Evolutionary conservation across 2,888 invertebrate species (phyloP), one percentile per base, ranked within the genome.

Genomic region (Sphaerophoria rueppellii): DNA sequence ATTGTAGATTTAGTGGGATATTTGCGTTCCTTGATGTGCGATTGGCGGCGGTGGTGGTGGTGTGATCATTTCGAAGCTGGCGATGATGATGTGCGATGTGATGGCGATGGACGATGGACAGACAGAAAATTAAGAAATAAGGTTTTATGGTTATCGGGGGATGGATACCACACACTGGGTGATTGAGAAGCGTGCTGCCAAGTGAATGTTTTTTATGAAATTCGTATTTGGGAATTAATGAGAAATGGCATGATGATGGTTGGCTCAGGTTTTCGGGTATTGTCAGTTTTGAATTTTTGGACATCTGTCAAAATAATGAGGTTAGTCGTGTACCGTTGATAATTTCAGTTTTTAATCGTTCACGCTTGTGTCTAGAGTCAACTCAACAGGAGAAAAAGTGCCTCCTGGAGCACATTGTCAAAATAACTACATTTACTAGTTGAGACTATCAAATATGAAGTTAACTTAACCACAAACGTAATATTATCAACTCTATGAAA

Each of bases 121-220:
- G 58, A 74, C 48, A 35, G 71, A 50, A 79, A 79, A 83, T 79
- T 83, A 72, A 83, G 83, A 83, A 79, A 79, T 75, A 69, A 71
- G 67, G 46, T 52, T 83, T 79, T 79, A 61, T 69, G 75, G 54
- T 50, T 11, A 14, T 4, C 12, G 34, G 7, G 37, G 35, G 24
- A 55, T 12, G 46, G 70, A 40, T 43, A 60, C 75, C 70, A 67
- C 82, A 70, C 74, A 63, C 63, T 82, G 82, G 46, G 74, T 61
- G 71, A 54, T 57, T 16, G 80, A 83, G 60, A 72, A 79, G 75
- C 83, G 80, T 75, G 65, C 12, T 34, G 14, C 34, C 12, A 12
- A 16, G 4, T 6, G 12, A 37, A 9, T 46, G n/a, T 50, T 63
- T 63, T 1, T 11, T 14, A 63, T 35, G 14, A 4, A 34, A 37